These are phyloP conservation scores for Melanophora roralis DNA, from an alignment of 2,888 invertebrate species.

Conservation along the genomic window DNA sequence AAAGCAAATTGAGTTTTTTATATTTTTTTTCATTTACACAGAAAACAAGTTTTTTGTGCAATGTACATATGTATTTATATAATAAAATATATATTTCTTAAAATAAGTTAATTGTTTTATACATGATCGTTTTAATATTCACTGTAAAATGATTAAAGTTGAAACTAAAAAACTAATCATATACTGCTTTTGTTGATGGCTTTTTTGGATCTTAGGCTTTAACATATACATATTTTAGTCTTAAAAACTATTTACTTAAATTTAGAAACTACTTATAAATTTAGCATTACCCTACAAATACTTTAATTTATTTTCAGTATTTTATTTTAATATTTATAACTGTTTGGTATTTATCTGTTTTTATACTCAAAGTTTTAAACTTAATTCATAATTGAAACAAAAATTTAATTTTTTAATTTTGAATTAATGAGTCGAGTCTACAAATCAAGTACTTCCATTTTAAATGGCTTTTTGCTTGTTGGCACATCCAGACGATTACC, in stretches of 20 bases:
- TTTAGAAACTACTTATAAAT: slow-evolving; percentile 47
- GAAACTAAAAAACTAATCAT: slow-evolving; percentile 4
- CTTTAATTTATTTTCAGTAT: slow-evolving; percentile 29
- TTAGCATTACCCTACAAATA: slow-evolving; percentile 58
- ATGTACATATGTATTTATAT: not conserved
- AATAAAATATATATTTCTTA: too few relatives aligned
- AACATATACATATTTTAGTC: slow-evolving; percentile 28
- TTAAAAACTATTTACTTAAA: slow-evolving; percentile 45
- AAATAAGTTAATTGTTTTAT: not conserved
- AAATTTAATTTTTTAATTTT: not conserved
- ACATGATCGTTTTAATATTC: too few relatives aligned
- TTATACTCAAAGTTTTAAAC: not conserved
- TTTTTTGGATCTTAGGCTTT: slow-evolving; percentile 16
- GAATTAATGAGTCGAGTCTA: slow-evolving; percentile 67
- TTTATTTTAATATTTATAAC: slow-evolving; percentile 15
- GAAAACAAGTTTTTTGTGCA: not conserved
- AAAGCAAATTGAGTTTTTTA: slow-evolving; percentile 24
- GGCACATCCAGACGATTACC: slow-evolving; percentile 75
- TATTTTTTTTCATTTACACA: not conserved
- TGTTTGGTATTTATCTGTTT: not conserved
- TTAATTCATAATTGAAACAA: not conserved
- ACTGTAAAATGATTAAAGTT: too few relatives aligned
- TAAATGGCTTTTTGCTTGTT: slow-evolving; percentile 78
- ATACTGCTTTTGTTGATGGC: not conserved
- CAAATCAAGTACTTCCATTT: slow-evolving; percentile 80